phyloP scores from a whole-genome alignment of 2,888 invertebrate species.

The Ceramica pisi region DNA sequence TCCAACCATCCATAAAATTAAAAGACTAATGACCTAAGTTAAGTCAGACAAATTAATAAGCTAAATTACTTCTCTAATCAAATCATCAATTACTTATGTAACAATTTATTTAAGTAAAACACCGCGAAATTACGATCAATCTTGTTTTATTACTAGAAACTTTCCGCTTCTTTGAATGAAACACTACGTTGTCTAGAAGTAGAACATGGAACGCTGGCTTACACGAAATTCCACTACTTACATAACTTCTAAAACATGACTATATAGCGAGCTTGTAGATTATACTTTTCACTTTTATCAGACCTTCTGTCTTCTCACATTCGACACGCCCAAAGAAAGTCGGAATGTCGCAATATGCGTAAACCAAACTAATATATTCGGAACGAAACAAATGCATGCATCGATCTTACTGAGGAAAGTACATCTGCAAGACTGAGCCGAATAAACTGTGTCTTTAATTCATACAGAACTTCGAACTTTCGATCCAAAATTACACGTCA shows the following conservation, averaged over 20 bases:
- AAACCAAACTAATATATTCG: constrained; percentile 52
- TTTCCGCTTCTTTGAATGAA: constrained; percentile 22
- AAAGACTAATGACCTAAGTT: constrained; percentile 34
- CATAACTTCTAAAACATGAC: constrained; percentile 45
- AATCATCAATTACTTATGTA: constrained; percentile 41
- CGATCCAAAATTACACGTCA: background rate
- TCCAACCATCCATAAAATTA: constrained; percentile 42
- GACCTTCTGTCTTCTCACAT: constrained; percentile 45
- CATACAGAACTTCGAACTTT: background rate
- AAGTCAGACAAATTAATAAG: constrained; percentile 7
- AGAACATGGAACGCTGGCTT: constrained; percentile 18
- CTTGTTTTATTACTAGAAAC: constrained; percentile 29
- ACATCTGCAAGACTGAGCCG: background rate
- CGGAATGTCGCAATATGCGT: constrained; percentile 57
- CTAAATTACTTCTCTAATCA: constrained; percentile 36
- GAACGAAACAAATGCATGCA: constrained; percentile 41
- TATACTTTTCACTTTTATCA: constrained; percentile 63
- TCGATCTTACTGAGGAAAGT: constrained; percentile 40
- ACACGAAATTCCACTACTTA: constrained; percentile 44
- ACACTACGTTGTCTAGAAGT: constrained; percentile 25
- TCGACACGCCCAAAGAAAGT: constrained; percentile 56
- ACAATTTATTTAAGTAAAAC: constrained; percentile 16
- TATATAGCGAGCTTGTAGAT: constrained; percentile 40
- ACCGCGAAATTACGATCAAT: background rate
- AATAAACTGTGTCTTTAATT: constrained; percentile 8